phyloP scores from a whole-genome alignment of 2,888 invertebrate genomes.

The Dendrolimus pini region DNA sequence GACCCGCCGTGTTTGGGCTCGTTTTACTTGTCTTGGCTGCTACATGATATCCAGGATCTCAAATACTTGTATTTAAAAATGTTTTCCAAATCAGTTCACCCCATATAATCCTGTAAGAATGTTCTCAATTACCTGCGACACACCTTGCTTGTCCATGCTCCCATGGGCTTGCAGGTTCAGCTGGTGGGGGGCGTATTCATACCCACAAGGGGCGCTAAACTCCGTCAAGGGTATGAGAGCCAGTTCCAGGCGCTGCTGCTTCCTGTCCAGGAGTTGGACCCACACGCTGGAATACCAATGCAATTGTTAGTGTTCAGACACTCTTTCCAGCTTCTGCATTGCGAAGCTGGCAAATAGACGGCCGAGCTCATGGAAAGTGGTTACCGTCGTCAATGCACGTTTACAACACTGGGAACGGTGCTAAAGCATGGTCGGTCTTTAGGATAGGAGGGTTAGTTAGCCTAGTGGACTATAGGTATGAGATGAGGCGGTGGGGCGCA shows the following conservation, averaged over 20 bases:
- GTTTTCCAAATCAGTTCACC: too few relatives aligned
- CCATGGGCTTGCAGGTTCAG: conserved; percentile 1
- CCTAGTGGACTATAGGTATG: too few relatives aligned
- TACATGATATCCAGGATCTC: too few relatives aligned
- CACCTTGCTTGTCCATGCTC: background rate
- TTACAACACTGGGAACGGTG: background rate
- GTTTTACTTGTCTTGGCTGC: too few relatives aligned
- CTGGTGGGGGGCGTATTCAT: conserved; percentile 46
- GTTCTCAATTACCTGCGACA: background rate
- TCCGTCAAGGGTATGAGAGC: conserved; percentile 88
- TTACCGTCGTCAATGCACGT: background rate
- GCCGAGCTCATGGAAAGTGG: background rate
- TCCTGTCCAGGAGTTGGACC: conserved; percentile 92
- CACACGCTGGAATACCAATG: conserved; percentile 81
- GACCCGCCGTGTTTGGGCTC: too few relatives aligned
- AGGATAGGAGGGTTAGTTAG: too few relatives aligned
- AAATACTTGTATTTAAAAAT: too few relatives aligned
- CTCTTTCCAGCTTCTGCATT: too few relatives aligned
- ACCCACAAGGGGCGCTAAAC: conserved; percentile 76
- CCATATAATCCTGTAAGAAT: too few relatives aligned
- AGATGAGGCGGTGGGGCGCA: too few relatives aligned
- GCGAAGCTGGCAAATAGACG: background rate
- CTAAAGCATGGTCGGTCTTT: too few relatives aligned
- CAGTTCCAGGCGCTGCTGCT: conserved; percentile 90
- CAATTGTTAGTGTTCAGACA: conserved; percentile 1